These are phyloP conservation scores for Neolamprologus modestus DNA, from an alignment of 2,113 vertebrate species.

Conservation along the genomic window DNA sequence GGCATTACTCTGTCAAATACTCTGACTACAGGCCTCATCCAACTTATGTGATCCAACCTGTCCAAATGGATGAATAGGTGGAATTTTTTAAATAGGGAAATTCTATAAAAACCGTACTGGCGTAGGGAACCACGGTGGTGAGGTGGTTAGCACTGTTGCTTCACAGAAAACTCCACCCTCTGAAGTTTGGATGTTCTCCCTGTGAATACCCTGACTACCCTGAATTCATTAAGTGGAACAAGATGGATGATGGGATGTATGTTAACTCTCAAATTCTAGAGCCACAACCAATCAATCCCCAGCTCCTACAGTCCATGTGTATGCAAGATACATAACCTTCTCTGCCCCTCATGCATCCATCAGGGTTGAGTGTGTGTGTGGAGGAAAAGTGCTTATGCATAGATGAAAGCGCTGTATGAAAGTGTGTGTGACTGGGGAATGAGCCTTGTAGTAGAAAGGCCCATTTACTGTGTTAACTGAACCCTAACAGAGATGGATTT, in stretches of 20 bases:
- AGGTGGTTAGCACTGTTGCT: not conserved
- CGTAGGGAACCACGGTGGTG: not conserved
- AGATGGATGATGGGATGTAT: not conserved
- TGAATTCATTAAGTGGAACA: not conserved
- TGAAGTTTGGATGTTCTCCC: not conserved
- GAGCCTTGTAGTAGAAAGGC: not conserved
- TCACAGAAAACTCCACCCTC: not conserved
- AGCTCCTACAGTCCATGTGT: not conserved
- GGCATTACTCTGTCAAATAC: not conserved
- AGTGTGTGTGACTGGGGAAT: not conserved
- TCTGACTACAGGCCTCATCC: not conserved
- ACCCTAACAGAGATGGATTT: not conserved
- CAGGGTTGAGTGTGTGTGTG: not conserved
- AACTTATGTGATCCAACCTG: not conserved
- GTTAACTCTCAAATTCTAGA: not conserved
- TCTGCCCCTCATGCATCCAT: not conserved
- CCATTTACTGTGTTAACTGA: not conserved
- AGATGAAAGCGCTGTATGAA: not conserved
- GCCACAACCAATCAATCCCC: not conserved
- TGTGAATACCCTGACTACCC: not conserved
- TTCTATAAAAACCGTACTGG: fast-evolving
- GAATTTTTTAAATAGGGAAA: not conserved
- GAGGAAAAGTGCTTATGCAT: fast-evolving
- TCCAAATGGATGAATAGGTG: fast-evolving
- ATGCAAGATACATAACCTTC: not conserved